phyloP scores from a whole-genome alignment of 1,140 invertebrate species.

The Mercenaria mercenaria region DNA sequence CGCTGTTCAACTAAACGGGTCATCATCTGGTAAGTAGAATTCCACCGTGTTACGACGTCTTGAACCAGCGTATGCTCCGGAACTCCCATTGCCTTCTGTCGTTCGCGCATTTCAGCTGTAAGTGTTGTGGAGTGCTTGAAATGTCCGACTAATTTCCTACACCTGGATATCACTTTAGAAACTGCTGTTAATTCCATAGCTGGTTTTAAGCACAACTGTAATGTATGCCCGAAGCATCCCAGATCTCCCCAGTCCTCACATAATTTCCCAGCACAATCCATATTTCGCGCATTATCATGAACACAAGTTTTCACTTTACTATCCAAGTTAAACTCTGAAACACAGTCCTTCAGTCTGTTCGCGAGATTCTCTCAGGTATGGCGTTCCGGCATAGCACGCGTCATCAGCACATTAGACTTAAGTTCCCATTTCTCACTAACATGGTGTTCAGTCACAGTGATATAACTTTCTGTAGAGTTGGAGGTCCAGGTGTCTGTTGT shows the following conservation, averaged over 20 bases:
- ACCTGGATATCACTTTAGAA: constrained; percentile 33
- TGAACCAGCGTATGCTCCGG: constrained; percentile 69
- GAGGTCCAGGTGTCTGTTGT: constrained; percentile 59
- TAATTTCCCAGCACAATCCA: constrained; percentile 11
- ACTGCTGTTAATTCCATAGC: constrained; percentile 33
- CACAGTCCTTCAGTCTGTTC: neutral
- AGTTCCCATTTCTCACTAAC: constrained; percentile 1
- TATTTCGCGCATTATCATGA: constrained; percentile 55
- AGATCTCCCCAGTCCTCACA: constrained; percentile 52
- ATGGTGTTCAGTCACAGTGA: constrained; percentile 58
- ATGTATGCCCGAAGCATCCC: constrained; percentile 51
- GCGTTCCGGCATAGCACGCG: neutral
- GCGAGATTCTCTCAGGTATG: constrained; percentile 41
- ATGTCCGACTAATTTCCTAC: constrained; percentile 58
- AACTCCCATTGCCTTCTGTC: constrained; percentile 65
- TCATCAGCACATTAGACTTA: constrained; percentile 18
- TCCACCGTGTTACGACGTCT: constrained; percentile 75
- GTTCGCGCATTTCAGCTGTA: constrained; percentile 33
- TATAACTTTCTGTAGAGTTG: constrained; percentile 20
- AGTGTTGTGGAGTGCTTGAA: constrained; percentile 59
- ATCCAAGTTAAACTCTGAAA: neutral
- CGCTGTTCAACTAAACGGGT: constrained; percentile 69
- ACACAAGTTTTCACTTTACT: neutral
- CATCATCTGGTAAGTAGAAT: constrained; percentile 75
- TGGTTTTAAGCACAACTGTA: constrained; percentile 58